Conservation (phyloP, 2,888 invertebrate genomes). For the Caenorhabditis zanzibari region DNA sequence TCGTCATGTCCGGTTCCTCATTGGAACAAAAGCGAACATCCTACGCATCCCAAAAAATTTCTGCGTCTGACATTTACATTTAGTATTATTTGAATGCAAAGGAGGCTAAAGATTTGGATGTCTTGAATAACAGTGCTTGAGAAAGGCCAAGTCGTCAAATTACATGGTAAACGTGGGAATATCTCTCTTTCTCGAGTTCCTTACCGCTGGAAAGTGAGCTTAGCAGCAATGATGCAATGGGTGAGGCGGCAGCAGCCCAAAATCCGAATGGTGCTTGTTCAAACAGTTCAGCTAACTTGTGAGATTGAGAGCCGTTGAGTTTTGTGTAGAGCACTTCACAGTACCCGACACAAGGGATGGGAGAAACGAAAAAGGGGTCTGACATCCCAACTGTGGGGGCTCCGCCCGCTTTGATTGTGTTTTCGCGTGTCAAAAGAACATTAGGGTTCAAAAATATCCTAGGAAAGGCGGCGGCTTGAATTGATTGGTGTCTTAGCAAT, state of each 20-base stretch:
- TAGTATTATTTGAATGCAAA: slow-evolving; percentile 10
- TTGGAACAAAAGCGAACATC: no score
- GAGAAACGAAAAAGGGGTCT: slow-evolving; percentile 41
- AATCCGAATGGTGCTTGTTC: slow-evolving; percentile 60
- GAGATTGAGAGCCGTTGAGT: slow-evolving; percentile 64
- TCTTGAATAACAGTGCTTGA: slow-evolving; percentile 35
- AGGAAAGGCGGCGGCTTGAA: slow-evolving; percentile 6
- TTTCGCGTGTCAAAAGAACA: slow-evolving; percentile 55
- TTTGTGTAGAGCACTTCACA: slow-evolving; percentile 66
- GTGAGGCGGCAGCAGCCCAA: slow-evolving; percentile 34
- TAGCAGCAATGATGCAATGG: background rate
- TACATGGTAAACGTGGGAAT: slow-evolving; percentile 42
- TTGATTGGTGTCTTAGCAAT: slow-evolving; percentile 20
- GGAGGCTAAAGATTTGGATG: slow-evolving; percentile 38
- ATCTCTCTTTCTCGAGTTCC: background rate
- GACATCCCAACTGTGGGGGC: slow-evolving; percentile 38
- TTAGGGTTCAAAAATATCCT: slow-evolving; percentile 30
- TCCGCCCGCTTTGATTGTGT: slow-evolving; percentile 51
- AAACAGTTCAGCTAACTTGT: slow-evolving; percentile 66
- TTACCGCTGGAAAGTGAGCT: slow-evolving; percentile 55
- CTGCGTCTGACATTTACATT: slow-evolving; percentile 6
- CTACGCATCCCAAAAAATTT: no score
- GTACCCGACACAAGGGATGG: slow-evolving; percentile 47
- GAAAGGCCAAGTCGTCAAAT: slow-evolving; percentile 37
- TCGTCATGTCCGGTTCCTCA: no score